Evolutionary conservation across 2,113 vertebrate genomes (phyloP).

Genomic region (Bettongia penicillata): DNA sequence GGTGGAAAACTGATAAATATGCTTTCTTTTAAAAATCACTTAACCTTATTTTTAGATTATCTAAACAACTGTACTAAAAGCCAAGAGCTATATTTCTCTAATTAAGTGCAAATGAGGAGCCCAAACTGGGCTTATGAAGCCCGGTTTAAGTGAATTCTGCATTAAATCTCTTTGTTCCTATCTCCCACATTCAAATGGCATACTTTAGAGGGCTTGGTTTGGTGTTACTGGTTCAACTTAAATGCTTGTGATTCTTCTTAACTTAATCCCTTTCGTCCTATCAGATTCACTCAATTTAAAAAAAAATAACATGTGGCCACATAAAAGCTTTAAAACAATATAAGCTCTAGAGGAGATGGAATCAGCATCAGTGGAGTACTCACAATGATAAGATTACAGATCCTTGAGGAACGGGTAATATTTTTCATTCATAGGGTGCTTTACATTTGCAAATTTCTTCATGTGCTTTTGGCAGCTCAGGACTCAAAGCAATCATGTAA

Average conservation of each 20-base stretch:
- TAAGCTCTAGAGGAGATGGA: neutral
- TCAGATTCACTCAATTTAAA: slow-evolving; percentile 15
- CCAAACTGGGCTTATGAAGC: slow-evolving; percentile 6
- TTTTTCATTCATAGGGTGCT: slow-evolving; percentile 13
- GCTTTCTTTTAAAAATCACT: slow-evolving; percentile 53
- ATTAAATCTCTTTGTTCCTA: slow-evolving; percentile 6
- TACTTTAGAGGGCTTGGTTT: neutral
- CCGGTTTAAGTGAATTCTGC: neutral
- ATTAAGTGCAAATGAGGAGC: slow-evolving; percentile 32
- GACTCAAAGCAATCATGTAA: neutral
- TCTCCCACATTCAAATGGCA: neutral
- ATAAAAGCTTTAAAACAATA: neutral
- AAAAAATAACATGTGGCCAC: neutral
- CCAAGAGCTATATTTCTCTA: neutral
- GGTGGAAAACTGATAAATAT: neutral
- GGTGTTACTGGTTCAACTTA: neutral
- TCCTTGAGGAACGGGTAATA: slow-evolving; percentile 12
- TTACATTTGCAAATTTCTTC: neutral
- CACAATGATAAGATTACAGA: slow-evolving; percentile 2
- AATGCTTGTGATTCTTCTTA: neutral
- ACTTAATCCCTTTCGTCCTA: neutral
- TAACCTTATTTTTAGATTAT: slow-evolving; percentile 27
- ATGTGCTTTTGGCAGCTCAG: neutral
- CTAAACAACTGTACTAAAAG: slow-evolving; percentile 33
- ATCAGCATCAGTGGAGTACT: neutral